Percentiles rank a stretch among this genome's conserved stretches.
phyloP scores from a whole-genome alignment of 2,113 vertebrate genomes.

The Ictidomys tridecemlineatus region DNA sequence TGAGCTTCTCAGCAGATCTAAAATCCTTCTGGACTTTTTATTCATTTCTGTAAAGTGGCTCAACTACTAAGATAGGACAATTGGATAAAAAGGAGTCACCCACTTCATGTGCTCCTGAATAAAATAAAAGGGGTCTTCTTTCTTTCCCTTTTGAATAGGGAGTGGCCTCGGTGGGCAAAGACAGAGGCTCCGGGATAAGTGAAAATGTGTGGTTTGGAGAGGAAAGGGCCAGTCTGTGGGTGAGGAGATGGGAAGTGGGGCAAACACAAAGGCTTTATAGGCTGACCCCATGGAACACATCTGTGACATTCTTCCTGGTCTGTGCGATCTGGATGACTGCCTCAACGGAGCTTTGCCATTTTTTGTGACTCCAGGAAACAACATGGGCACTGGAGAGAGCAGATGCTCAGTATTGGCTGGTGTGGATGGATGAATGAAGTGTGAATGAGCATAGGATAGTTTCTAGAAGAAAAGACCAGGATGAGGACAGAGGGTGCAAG shows the following conservation, averaged over 20 bases:
- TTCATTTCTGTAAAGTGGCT: not conserved
- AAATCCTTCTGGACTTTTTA: not conserved
- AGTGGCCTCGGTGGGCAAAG: not conserved
- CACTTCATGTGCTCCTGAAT: not conserved
- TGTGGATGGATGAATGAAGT: not conserved
- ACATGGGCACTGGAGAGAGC: not conserved
- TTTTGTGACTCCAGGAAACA: not conserved
- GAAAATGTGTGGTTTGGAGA: not conserved
- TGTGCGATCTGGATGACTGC: not conserved
- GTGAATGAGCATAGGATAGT: not conserved
- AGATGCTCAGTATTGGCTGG: rapidly evolving
- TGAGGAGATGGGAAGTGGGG: not conserved
- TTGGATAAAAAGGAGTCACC: not conserved
- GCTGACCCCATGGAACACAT: not conserved
- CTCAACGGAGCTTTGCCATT: not conserved
- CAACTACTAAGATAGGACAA: not conserved
- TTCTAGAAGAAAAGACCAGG: not conserved
- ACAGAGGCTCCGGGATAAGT: not conserved
- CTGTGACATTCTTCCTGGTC: not conserved
- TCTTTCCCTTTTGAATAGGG: not conserved
- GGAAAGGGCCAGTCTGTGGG: not conserved
- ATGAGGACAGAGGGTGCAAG: not conserved
- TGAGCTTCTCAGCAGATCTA: not conserved
- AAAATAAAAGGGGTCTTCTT: not conserved
- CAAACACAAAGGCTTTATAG: not conserved